Evolutionary conservation across 2,888 invertebrate genomes (phyloP).

Genomic region (Creontiades dilutus): DNA sequence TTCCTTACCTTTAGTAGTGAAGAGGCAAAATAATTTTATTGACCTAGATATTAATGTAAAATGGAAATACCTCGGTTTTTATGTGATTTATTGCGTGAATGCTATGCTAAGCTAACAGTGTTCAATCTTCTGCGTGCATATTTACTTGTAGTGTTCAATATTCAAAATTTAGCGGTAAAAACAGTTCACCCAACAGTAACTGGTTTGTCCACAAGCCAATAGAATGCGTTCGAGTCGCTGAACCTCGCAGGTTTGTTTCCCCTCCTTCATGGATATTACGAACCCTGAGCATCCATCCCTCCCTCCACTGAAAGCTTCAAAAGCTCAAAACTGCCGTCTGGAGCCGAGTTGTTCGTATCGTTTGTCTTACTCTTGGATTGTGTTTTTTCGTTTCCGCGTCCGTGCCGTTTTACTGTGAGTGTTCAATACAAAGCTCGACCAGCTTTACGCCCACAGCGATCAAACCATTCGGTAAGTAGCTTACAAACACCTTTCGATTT

Average conservation of each 20-base stretch:
- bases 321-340: not conserved
- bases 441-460: not conserved
- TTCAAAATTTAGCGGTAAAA: not conserved
- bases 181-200: not conserved
- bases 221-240: not conserved
- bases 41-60: too few relatives aligned
- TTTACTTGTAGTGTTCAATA: too few relatives aligned
- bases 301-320: constrained; percentile 20
- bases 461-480: not conserved
- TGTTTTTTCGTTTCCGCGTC: not conserved
- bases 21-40: too few relatives aligned
- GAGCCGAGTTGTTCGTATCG: not conserved
- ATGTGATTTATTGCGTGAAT: too few relatives aligned
- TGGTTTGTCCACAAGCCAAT: not conserved
- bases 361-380: not conserved
- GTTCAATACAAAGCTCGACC: not conserved
- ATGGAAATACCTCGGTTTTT: too few relatives aligned
- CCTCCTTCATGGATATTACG: not conserved
- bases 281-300: not conserved
- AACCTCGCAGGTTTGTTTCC: not conserved
- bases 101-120: too few relatives aligned
- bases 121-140: too few relatives aligned
- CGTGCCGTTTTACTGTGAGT: not conserved
- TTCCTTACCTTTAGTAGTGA: too few relatives aligned
- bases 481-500: not conserved